A percentile compares a stretch with the other conserved stretches of the same genome.
These are phyloP conservation scores for Poecile montanus DNA, from an alignment of 2,797 vertebrate genomes.

Conservation along the genomic window DNA sequence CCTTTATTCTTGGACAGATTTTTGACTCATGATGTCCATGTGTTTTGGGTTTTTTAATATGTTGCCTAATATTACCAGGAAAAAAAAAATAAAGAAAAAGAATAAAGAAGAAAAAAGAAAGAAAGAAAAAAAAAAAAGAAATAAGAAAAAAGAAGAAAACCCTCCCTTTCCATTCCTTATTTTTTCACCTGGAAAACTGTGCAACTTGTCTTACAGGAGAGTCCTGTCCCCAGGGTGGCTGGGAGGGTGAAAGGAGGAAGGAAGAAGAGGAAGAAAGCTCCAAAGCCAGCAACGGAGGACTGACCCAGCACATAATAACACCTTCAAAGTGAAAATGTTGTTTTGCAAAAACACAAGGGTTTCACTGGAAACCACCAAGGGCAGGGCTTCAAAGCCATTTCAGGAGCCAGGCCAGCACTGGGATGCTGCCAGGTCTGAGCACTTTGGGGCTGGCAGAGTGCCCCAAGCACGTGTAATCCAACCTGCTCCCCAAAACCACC, in stretches of 20 bases:
- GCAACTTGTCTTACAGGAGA: neutral
- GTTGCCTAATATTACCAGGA: neutral
- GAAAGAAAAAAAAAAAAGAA: neutral
- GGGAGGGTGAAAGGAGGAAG: neutral
- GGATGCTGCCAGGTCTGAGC: neutral
- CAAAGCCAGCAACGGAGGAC: fast-evolving
- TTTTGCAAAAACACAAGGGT: slow-evolving; percentile 8
- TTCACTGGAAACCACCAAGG: neutral
- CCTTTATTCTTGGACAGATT: neutral
- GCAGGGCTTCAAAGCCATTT: fast-evolving
- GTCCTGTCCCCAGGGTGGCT: neutral
- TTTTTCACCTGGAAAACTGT: neutral
- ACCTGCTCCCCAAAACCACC: neutral
- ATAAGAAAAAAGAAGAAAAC: no score
- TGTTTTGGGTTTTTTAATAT: neutral
- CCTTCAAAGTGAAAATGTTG: neutral
- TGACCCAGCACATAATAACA: neutral
- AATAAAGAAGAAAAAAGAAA: neutral
- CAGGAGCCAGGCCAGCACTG: neutral
- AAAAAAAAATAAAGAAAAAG: neutral
- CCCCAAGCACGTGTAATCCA: fast-evolving
- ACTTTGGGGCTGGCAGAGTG: neutral
- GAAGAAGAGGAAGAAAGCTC: neutral
- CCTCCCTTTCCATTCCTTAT: neutral
- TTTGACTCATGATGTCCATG: neutral